Percentiles rank a stretch among this genome's conserved stretches.
Evolutionary conservation across 2,797 vertebrate species (phyloP).

Genomic region (Apodemus agrarius): DNA sequence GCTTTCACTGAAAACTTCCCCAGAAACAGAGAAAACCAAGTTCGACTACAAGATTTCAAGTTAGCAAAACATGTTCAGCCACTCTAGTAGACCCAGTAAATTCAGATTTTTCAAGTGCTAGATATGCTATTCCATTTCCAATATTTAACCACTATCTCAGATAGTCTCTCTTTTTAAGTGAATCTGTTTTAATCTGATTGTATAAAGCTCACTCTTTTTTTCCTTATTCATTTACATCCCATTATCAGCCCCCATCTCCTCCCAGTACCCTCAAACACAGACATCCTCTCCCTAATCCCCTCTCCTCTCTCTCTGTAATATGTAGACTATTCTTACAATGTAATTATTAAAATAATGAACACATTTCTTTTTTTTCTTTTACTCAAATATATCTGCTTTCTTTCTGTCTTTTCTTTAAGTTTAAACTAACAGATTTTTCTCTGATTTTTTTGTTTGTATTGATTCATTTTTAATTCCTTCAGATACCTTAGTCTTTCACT

Average conservation of each 20-base stretch:
- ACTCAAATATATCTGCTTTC: constrained; percentile 5
- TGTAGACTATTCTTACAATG: too few relatives aligned
- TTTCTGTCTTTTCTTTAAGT: background rate
- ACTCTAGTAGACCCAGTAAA: background rate
- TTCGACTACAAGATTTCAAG: background rate
- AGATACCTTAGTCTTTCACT: background rate
- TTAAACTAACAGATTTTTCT: constrained; percentile 25
- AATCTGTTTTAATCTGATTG: too few relatives aligned
- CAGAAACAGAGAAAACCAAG: background rate
- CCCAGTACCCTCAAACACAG: too few relatives aligned
- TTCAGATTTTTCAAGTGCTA: background rate
- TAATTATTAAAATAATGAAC: background rate
- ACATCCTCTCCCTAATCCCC: too few relatives aligned
- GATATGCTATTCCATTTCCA: background rate
- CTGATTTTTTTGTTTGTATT: background rate
- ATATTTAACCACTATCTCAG: background rate
- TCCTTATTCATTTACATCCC: too few relatives aligned
- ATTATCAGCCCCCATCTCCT: too few relatives aligned
- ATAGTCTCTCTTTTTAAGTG: background rate
- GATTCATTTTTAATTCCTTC: background rate
- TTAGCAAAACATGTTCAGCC: background rate
- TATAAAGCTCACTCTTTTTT: too few relatives aligned
- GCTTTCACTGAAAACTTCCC: background rate
- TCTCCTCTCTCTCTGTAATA: too few relatives aligned
- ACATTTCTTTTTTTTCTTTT: background rate